Percentiles rank a stretch among this genome's conserved stretches.
Evolutionary conservation across 2,888 invertebrate genomes (phyloP).

Genomic region (Tipula unca): DNA sequence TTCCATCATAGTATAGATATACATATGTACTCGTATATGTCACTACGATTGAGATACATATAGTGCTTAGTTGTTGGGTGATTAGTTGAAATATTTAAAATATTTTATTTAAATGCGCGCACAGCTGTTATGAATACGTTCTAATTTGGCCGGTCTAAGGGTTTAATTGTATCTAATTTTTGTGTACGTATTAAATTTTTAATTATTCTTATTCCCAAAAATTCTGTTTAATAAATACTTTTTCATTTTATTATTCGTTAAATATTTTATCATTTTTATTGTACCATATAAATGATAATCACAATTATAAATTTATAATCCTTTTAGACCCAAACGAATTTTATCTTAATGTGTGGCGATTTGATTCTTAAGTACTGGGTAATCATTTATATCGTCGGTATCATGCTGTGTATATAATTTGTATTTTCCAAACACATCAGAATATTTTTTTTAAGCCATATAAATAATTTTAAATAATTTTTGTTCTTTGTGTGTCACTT

Average conservation of each 20-base stretch:
- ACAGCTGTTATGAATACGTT: neutral
- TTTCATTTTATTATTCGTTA: neutral
- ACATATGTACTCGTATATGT: neutral
- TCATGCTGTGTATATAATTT: neutral
- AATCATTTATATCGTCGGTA: neutral
- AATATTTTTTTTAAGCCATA: neutral
- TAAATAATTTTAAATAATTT: neutral
- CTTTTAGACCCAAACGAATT: neutral
- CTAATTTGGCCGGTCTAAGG: neutral
- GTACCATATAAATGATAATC: neutral
- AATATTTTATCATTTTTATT: neutral
- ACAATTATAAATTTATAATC: neutral
- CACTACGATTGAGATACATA: neutral
- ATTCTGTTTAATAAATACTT: neutral
- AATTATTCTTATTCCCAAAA: neutral
- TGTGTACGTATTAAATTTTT: neutral
- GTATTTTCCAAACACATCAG: neutral
- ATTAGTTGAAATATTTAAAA: neutral
- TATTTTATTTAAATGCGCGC: neutral
- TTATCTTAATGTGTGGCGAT: neutral
- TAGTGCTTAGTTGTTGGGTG: neutral
- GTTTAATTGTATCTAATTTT: neutral
- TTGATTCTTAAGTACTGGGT: neutral
- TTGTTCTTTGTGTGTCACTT: neutral
- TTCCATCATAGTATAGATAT: neutral